Evolutionary conservation across 2,113 vertebrate species (phyloP).

Genomic region (Dendropsophus ebraccatus): DNA sequence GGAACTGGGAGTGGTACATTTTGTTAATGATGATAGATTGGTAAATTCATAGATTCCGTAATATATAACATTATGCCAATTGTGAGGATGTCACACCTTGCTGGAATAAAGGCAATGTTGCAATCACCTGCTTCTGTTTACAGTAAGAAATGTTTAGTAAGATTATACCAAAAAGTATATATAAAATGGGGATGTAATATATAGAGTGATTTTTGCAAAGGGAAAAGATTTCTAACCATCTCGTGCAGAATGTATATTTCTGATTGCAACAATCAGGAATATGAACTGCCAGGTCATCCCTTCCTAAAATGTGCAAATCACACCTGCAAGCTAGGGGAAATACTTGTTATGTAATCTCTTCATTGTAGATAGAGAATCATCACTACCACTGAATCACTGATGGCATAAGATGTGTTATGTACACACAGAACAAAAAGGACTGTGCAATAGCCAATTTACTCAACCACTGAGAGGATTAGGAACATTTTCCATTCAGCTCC

Average conservation of each 20-base stretch:
- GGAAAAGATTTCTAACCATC: neutral
- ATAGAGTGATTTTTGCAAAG: neutral
- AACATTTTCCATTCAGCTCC: neutral
- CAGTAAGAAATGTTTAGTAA: neutral
- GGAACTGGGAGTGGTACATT: neutral
- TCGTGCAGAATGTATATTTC: neutral
- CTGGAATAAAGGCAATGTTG: neutral
- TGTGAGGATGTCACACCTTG: neutral
- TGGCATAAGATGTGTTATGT: neutral
- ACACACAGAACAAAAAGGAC: neutral
- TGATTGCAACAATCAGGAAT: neutral
- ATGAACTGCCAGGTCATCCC: neutral
- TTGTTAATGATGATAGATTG: neutral
- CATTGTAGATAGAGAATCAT: neutral
- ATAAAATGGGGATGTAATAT: neutral
- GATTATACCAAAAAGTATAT: constrained; percentile 15
- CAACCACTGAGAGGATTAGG: neutral
- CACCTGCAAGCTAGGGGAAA: neutral
- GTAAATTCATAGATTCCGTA: neutral
- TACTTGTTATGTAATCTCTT: neutral
- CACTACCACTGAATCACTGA: neutral
- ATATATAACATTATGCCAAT: neutral
- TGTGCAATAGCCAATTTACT: constrained; percentile 6
- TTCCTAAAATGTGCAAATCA: neutral
- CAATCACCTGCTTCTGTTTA: neutral